Base-by-base conservation (phyloP, 2,113 vertebrate genomes). In the Perca flavescens region DNA sequence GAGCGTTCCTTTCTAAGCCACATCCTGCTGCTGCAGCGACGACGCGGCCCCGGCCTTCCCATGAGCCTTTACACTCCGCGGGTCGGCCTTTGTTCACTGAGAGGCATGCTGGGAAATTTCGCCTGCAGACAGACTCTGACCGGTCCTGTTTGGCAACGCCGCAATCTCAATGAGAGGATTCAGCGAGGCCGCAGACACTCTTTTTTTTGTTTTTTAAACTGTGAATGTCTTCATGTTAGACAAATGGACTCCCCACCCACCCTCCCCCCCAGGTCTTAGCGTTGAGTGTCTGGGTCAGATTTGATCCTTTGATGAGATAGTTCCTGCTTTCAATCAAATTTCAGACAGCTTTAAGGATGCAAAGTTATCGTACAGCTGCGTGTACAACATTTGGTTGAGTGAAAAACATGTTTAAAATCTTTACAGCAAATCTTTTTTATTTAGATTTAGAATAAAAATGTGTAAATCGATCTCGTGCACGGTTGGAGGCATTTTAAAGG, bases 81-180 rank as follows among this genome's bases (percentile, higher is more conserved):
- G 86, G 86, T 91, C 83, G 5, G 7, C 21, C 86, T 89, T 87
- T 90, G 84, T 84, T 80, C 82, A 1, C 58, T 21, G 13, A 67
- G 3, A 47, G 56, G 77, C 77, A 87, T 87, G 67, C 69, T 85
- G 74, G 86, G 89, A 87, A 90, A 78, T 50, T 50, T 22, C 56
- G 43, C 40, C 66, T 28, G n/a, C 13, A 71, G 69, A 69, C 64
- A 54, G 80, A 62, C 70, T 68, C 17, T 1, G 52, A 47, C 43
- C 57, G 70, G 60, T 11, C 15, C 40, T 13, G 57, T 75, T 70
- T 73, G 75, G 69, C 50, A 71, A 50, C 28, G 22, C 46, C 43
- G 28, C 50, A 2, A 15, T 72, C 74, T 77, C 75, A 81, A 75
- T 31, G 67, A 85, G 78, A 2, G 68, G 82, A 87, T 86, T 89